These are phyloP conservation scores for Hyles lineata DNA, from an alignment of 2,888 invertebrate species.

Conservation along the genomic window DNA sequence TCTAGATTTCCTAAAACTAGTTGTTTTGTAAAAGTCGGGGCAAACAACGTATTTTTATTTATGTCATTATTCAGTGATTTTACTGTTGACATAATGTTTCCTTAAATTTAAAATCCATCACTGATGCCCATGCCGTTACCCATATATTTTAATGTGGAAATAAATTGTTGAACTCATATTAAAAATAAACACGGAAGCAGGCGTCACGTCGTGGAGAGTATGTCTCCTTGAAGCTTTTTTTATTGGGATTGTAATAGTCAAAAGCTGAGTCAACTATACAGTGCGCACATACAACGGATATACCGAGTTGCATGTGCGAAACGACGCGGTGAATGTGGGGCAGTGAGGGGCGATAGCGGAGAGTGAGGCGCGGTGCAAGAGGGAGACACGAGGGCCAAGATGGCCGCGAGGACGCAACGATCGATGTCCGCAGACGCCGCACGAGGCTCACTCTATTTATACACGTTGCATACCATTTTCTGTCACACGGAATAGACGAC, in stretches of 20 bases:
- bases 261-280: conserved; percentile 45
- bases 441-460: conserved; percentile 81
- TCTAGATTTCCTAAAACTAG: conserved; percentile 51
- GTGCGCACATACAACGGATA: conserved; percentile 46
- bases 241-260: background rate
- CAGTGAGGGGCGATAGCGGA: conserved; percentile 76
- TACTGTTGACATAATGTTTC: too few species aligned
- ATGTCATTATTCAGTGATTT: background rate
- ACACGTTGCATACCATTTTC: conserved; percentile 76
- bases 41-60: background rate
- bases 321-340: conserved; percentile 82
- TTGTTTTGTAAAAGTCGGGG: conserved; percentile 32
- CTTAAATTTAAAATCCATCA: background rate
- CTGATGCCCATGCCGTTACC: background rate
- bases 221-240: conserved; percentile 10
- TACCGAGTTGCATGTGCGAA: conserved; percentile 68
- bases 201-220: background rate
- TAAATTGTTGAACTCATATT: background rate
- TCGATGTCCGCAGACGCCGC: conserved; percentile 82
- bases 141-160: background rate
- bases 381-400: conserved; percentile 83
- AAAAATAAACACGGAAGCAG: conserved; percentile 8
- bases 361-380: conserved; percentile 69
- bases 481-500: conserved; percentile 57
- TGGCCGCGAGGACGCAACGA: conserved; percentile 84